A percentile compares a stretch with the other conserved stretches of the same genome.
These are phyloP conservation scores for Knipowitschia caucasica DNA, from an alignment of 2,797 vertebrate species.

Conservation along the genomic window DNA sequence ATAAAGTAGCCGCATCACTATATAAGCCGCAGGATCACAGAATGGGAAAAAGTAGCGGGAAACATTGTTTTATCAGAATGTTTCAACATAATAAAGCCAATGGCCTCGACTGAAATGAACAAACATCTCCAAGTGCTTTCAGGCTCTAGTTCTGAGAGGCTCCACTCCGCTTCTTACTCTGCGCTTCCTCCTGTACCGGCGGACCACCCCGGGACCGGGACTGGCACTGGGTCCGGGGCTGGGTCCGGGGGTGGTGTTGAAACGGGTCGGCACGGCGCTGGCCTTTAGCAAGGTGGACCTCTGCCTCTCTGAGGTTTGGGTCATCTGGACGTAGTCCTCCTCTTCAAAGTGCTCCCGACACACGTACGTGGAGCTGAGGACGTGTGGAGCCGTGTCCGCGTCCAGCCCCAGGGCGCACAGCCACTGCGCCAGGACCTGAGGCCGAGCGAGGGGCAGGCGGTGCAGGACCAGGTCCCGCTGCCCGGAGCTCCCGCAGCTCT, in stretches of 20 bases:
- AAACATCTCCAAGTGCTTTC: too few species aligned
- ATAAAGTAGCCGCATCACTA: too few species aligned
- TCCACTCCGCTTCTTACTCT: too few species aligned
- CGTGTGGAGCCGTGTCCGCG: slow-evolving; percentile 15
- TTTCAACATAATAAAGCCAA: too few species aligned
- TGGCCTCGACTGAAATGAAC: too few species aligned
- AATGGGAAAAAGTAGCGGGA: too few species aligned
- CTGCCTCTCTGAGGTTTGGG: not conserved
- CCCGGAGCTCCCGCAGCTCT: not conserved
- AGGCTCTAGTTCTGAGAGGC: too few species aligned
- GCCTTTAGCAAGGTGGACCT: slow-evolving; percentile 19
- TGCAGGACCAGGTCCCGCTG: slow-evolving; percentile 21
- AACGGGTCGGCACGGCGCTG: slow-evolving; percentile 27
- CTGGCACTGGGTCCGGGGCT: too few species aligned
- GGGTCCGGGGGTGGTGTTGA: not conserved
- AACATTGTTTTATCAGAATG: too few species aligned
- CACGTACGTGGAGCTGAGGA: slow-evolving; percentile 24
- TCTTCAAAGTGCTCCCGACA: slow-evolving; percentile 40
- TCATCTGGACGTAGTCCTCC: slow-evolving; percentile 14
- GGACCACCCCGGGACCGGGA: too few species aligned
- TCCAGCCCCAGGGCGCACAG: slow-evolving; percentile 27
- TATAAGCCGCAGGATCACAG: too few species aligned
- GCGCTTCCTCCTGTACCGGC: too few species aligned
- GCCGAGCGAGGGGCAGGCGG: slow-evolving; percentile 27
- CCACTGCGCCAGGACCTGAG: slow-evolving; percentile 26